Conservation (phyloP, 2,888 invertebrate species). For the Caenorhabditis doughertyi region DNA sequence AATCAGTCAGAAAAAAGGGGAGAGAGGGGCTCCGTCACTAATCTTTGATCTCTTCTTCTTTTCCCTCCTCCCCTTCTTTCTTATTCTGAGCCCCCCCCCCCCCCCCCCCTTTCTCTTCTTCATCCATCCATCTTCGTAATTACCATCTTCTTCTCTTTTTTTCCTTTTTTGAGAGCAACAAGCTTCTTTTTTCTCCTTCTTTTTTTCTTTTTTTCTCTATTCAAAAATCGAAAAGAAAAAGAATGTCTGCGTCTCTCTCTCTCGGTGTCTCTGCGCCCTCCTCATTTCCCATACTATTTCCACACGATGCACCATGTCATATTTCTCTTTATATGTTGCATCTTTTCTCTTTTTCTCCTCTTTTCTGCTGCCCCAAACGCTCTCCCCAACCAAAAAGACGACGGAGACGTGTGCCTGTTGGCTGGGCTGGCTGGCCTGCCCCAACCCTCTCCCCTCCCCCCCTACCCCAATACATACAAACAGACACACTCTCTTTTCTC, state of each 20-base stretch:
- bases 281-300: too few species aligned
- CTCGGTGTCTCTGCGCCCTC: neutral
- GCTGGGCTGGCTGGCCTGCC: too few species aligned
- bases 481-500: too few species aligned
- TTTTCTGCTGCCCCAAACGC: neutral
- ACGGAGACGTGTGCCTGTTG: too few species aligned
- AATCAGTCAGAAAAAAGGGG: too few species aligned
- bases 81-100: too few species aligned
- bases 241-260: slow-evolving; percentile 16
- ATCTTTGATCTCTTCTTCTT: neutral
- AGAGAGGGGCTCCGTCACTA: too few species aligned
- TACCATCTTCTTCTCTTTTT: slow-evolving; percentile 16
- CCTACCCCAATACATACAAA: too few species aligned
- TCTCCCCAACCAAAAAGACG: too few species aligned
- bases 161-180: slow-evolving; percentile 11
- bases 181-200: slow-evolving; percentile 5
- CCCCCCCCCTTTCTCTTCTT: neutral
- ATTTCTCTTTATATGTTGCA: neutral
- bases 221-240: neutral
- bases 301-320: too few species aligned
- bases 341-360: neutral
- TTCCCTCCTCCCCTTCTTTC: too few species aligned
- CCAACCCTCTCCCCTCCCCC: too few species aligned
- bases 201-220: slow-evolving; percentile 11
- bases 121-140: slow-evolving; percentile 45